Conservation (phyloP, 2,113 vertebrate species). For the Dermatemys mawii region DNA sequence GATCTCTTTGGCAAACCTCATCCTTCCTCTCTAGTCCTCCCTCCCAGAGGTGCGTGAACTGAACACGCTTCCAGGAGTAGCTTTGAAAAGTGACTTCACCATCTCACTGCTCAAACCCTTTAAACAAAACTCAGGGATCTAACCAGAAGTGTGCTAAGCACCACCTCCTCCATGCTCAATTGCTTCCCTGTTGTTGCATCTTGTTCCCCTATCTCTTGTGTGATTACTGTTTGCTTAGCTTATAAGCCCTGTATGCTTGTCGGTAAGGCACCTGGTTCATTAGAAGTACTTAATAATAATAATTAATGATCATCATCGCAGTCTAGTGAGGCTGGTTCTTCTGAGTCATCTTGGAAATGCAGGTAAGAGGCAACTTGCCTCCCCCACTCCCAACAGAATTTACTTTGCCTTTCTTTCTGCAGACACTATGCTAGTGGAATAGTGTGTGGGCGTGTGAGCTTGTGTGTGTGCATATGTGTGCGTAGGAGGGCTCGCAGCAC, state of each 20-base stretch:
- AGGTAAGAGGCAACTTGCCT: background rate
- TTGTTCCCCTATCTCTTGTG: background rate
- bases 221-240: background rate
- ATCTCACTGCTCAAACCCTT: background rate
- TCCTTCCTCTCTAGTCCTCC: background rate
- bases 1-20: background rate
- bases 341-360: background rate
- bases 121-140: background rate
- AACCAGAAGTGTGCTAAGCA: background rate
- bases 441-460: background rate
- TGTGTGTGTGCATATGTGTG: background rate
- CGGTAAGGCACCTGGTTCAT: background rate
- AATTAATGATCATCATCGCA: background rate
- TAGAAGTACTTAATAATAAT: background rate
- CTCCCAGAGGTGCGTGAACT: fast-evolving
- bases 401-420: background rate
- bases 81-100: background rate
- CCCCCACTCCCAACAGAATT: background rate
- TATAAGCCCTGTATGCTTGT: background rate
- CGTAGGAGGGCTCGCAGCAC: slow-evolving; percentile 1
- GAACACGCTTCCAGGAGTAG: background rate
- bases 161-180: background rate
- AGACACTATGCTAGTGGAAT: background rate
- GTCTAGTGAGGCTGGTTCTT: background rate
- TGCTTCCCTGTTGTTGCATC: background rate